These are phyloP conservation scores for Plebejus melissa DNA, from an alignment of 2,888 invertebrate genomes.

Conservation along the genomic window DNA sequence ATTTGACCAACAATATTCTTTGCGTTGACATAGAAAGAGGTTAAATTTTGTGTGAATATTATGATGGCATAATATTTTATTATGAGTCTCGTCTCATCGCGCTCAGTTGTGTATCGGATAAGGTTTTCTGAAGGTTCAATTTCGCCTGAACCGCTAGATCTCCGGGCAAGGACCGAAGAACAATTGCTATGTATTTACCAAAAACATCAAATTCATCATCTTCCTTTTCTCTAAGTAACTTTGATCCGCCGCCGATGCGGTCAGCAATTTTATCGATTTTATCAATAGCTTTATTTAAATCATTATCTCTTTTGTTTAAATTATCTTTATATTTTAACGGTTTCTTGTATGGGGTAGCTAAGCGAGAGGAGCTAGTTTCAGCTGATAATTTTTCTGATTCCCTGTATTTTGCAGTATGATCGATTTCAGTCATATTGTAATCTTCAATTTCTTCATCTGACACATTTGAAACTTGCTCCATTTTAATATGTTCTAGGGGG, in stretches of 20 bases:
- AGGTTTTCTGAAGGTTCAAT: not conserved
- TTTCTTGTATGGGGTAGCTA: not conserved
- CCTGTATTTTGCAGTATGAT: not conserved
- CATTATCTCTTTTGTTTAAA: not conserved
- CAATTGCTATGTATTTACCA: not conserved
- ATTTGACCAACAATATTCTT: no score
- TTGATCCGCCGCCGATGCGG: not conserved
- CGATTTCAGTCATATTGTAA: not conserved
- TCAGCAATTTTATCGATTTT: conserved; percentile 5
- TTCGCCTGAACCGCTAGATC: not conserved
- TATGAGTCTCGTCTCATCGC: not conserved
- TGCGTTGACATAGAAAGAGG: not conserved
- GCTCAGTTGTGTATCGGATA: not conserved
- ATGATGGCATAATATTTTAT: not conserved
- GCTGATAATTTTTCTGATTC: not conserved
- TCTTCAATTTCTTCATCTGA: not conserved
- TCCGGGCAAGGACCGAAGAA: not conserved
- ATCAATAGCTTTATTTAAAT: not conserved
- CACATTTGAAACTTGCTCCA: not conserved
- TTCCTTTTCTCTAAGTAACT: not conserved
- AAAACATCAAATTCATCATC: not conserved
- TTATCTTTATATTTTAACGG: not conserved
- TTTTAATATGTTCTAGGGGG: not conserved
- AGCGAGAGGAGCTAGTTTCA: not conserved
- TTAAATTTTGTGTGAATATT: not conserved